Evolutionary conservation across 2,888 invertebrate genomes (phyloP).

Genomic region (Taenaris catops): DNA sequence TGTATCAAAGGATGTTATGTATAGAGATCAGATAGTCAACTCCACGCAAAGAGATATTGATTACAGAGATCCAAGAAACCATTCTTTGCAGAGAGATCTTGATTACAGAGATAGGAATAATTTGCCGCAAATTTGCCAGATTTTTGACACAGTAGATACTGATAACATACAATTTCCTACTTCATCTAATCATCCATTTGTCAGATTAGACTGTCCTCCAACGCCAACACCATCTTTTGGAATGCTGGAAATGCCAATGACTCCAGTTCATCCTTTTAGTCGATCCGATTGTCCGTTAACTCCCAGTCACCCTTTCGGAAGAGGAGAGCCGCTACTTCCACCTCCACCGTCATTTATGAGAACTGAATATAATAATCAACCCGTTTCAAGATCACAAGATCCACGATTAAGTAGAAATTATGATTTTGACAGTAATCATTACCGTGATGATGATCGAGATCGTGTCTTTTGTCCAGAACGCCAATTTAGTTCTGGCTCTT

Average conservation of each 20-base stretch:
- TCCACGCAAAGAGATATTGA: slow-evolving; percentile 19
- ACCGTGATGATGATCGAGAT: slow-evolving; percentile 37
- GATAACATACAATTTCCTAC: slow-evolving; percentile 19
- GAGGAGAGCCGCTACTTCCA: slow-evolving; percentile 37
- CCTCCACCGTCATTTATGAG: slow-evolving; percentile 31
- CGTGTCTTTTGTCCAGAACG: slow-evolving; percentile 39
- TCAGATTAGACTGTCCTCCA: slow-evolving; percentile 27
- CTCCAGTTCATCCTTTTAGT: slow-evolving; percentile 34
- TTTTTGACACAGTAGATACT: slow-evolving; percentile 4
- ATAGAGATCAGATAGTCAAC: slow-evolving; percentile 25
- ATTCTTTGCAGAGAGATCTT: slow-evolving; percentile 25
- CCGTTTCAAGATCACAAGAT: slow-evolving; percentile 33
- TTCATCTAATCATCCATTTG: slow-evolving; percentile 18
- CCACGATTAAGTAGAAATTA: slow-evolving; percentile 48
- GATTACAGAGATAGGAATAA: slow-evolving; percentile 29
- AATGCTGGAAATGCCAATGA: slow-evolving; percentile 32
- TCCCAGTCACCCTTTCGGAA: slow-evolving; percentile 42
- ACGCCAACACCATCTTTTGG: slow-evolving; percentile 35
- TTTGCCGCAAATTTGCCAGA: slow-evolving; percentile 2
- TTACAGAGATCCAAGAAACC: slow-evolving; percentile 21
- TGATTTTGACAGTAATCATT: slow-evolving; percentile 36
- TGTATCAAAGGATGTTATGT: slow-evolving; percentile 26
- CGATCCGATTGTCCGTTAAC: slow-evolving; percentile 32
- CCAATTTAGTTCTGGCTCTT: slow-evolving; percentile 26
- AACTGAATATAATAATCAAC: slow-evolving; percentile 27